Evolutionary conservation across 2,888 invertebrate genomes (phyloP).

Genomic region (Eumacrocentrus americanus): DNA sequence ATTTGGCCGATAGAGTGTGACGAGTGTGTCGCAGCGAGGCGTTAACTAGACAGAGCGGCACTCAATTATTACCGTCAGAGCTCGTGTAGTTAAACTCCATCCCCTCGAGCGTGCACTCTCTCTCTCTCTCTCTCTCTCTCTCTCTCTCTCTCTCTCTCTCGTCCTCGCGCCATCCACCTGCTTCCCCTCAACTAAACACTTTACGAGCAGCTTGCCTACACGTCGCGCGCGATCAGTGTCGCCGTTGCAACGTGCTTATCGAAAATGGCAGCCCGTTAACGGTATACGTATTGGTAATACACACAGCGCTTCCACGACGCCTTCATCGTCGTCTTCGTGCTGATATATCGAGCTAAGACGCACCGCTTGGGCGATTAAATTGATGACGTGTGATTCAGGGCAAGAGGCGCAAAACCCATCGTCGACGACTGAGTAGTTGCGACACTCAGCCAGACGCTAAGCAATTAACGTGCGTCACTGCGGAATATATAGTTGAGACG

Average conservation of each 20-base stretch:
- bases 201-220: constrained; percentile 60
- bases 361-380: constrained; percentile 39
- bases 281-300: constrained; percentile 41
- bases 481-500: constrained; percentile 9
- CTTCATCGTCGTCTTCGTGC: constrained; percentile 21
- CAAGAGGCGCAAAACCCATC: neutral
- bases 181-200: constrained; percentile 60
- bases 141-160: constrained; percentile 19
- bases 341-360: constrained; percentile 37
- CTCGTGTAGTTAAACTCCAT: constrained; percentile 58
- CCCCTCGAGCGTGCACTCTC: constrained; percentile 21
- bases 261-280: constrained; percentile 60
- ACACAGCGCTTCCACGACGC: constrained; percentile 29
- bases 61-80: constrained; percentile 62
- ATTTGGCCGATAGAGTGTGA: constrained; percentile 58
- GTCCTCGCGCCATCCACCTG: constrained; percentile 44
- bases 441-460: constrained; percentile 18
- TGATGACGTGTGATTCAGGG: constrained; percentile 38
- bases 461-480: constrained; percentile 17
- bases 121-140: constrained; percentile 14
- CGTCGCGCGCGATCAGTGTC: constrained; percentile 59
- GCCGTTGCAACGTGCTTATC: constrained; percentile 56
- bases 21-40: constrained; percentile 51
- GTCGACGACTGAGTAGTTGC: constrained; percentile 14
- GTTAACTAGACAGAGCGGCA: constrained; percentile 61